Conservation (phyloP, 2,888 invertebrate genomes). For the Agapetus fuscipes region DNA sequence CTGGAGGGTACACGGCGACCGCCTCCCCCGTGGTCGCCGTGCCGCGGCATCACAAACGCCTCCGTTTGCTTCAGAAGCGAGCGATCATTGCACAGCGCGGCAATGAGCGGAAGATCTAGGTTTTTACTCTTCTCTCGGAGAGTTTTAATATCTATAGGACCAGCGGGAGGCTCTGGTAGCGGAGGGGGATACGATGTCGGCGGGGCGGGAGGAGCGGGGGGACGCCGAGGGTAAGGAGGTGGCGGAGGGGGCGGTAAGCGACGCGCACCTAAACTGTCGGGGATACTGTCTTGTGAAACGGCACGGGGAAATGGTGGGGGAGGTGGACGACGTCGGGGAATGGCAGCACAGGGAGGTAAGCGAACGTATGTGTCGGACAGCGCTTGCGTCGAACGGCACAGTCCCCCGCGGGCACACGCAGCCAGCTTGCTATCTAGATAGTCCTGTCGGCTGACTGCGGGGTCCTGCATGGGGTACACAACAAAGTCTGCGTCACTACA, state of each 20-base stretch:
- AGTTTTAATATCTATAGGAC: conserved; percentile 65
- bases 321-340: conserved; percentile 46
- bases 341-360: conserved; percentile 50
- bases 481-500: conserved; percentile 89
- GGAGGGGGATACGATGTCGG: conserved; percentile 45
- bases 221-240: conserved; percentile 37
- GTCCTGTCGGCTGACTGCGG: conserved; percentile 81
- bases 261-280: conserved; percentile 54
- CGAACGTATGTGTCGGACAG: conserved; percentile 66
- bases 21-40: conserved; percentile 27
- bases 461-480: conserved; percentile 83
- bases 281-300: conserved; percentile 72
- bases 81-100: conserved; percentile 87
- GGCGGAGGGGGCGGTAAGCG: conserved; percentile 45
- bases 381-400: conserved; percentile 76
- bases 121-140: conserved; percentile 82
- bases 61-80: conserved; percentile 83
- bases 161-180: conserved; percentile 37
- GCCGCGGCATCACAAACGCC: conserved; percentile 72
- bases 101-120: conserved; percentile 83
- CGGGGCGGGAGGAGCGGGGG: conserved; percentile 41
- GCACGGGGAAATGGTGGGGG: conserved; percentile 54
- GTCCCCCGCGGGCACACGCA: conserved; percentile 57
- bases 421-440: conserved; percentile 83
- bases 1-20: conserved; percentile 24